phyloP scores from a whole-genome alignment of 1,140 invertebrate species.

The Pectinophora gossypiella region DNA sequence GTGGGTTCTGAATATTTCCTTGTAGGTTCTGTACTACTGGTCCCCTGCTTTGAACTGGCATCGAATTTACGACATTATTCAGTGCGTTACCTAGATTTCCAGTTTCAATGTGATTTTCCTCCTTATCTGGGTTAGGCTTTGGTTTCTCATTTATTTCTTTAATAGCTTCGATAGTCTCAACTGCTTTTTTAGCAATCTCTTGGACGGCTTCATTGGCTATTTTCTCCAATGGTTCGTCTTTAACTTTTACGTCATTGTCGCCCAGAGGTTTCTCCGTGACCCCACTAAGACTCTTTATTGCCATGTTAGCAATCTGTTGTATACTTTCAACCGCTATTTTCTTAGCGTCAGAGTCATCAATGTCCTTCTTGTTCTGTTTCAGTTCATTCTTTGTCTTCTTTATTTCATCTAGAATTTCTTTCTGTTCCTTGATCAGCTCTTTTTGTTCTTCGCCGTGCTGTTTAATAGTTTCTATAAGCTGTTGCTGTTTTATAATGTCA shows the following conservation, averaged over 20 bases:
- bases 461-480: constrained; percentile 76
- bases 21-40: neutral
- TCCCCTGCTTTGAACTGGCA: neutral
- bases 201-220: constrained; percentile 50
- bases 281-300: constrained; percentile 61
- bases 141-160: constrained; percentile 29
- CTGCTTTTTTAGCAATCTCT: constrained; percentile 54
- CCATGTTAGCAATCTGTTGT: constrained; percentile 67
- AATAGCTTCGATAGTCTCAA: constrained; percentile 52
- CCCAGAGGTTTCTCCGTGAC: constrained; percentile 45
- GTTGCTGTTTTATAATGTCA: constrained; percentile 63
- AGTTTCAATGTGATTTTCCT: no score
- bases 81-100: neutral
- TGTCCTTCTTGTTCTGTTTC: constrained; percentile 49
- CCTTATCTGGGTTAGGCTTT: no score
- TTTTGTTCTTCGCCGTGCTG: constrained; percentile 76
- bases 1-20: neutral
- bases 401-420: constrained; percentile 76
- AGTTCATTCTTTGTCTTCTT: constrained; percentile 73
- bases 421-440: constrained; percentile 76
- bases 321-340: constrained; percentile 71
- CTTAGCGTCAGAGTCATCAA: constrained; percentile 52
- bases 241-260: constrained; percentile 19
- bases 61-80: neutral
- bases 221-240: constrained; percentile 38